Conservation (phyloP, 2,113 vertebrate species). For the Xenopus borealis region DNA sequence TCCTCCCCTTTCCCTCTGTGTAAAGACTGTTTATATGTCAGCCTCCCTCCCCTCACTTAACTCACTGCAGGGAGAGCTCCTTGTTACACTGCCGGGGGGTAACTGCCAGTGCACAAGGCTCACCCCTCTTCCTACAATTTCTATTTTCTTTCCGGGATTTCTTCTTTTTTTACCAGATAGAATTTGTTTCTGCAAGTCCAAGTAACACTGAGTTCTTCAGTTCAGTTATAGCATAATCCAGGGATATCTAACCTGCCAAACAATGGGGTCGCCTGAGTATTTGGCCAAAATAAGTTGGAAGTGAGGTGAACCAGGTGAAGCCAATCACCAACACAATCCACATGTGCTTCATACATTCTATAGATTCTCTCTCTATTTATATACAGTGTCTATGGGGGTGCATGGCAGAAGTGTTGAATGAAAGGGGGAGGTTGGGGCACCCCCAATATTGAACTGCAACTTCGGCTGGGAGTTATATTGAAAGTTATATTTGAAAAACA, state of each 20-base stretch:
- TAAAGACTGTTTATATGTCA: constrained; percentile 67
- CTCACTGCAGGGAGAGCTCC: constrained; percentile 47
- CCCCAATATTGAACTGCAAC: no score
- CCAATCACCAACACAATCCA: no score
- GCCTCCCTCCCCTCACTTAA: constrained; percentile 60
- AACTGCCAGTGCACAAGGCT: constrained; percentile 27
- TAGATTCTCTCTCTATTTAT: no score
- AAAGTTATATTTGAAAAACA: no score
- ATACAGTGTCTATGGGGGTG: no score
- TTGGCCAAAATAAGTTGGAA: constrained; percentile 42
- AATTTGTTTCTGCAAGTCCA: no score
- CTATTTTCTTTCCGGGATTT: not conserved
- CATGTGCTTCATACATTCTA: no score
- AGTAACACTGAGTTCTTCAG: no score
- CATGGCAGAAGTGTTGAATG: constrained; percentile 25
- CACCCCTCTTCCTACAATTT: not conserved
- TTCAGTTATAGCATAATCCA: no score
- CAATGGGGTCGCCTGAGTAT: constrained; percentile 51
- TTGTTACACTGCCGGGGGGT: constrained; percentile 63
- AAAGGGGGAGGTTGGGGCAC: constrained; percentile 53
- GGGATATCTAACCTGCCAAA: not conserved
- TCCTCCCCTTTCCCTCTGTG: constrained; percentile 56
- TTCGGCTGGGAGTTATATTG: no score
- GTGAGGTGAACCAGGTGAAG: not conserved
- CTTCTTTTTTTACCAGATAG: no score